Evolutionary conservation across 1,140 invertebrate genomes (phyloP), one percentile per base, ranked within the genome.

Genomic region (Papilio polytes): DNA sequence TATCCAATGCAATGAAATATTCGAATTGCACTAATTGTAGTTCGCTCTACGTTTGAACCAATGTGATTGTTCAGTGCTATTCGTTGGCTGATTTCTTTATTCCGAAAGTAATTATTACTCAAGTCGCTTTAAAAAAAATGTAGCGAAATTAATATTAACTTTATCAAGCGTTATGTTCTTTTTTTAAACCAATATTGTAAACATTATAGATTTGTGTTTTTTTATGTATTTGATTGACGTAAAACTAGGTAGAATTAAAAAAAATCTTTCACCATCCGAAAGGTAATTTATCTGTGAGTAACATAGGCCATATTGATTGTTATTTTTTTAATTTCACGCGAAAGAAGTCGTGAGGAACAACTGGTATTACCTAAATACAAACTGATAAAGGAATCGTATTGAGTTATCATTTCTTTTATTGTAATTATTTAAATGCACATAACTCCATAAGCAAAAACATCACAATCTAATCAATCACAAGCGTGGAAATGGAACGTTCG

Each of bases 391-490:
- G 26, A 26, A 26, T 1, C 26, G 26, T 26, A 1, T 26, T 26
- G 26, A 26, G 26, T 26, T 26, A 26, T 26, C 2, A 36, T 36
- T 36, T 36, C 4, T 63, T 63, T 63, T 15, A 66, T 31, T 70
- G 2, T 36, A 70, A 36, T 70, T 12, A 7, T 12, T 31, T 70
- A 12, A 70, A 26, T 63, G 59, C 10, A 26, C 10, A 3, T 66
- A 66, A 66, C 59, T 31, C 0, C 12, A 18, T 26, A 70, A 36
- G 26, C 26, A 70, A 70, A 36, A 70, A 70, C 22, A 36, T 70
- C 12, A 70, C 63, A 70, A 26, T 70, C 36, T 70, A 70, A 70
- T 70, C 63, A 70, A 70, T 70, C 63, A 70, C 63, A 31, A 70
- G 59, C 20, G 13, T 26, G 63, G 22, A 70, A 70, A 36, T 13